A percentile compares a stretch with the other conserved stretches of the same genome.
These are phyloP conservation scores for Pangasius krempfi DNA, from an alignment of 2,797 vertebrate species.

Conservation along the genomic window DNA sequence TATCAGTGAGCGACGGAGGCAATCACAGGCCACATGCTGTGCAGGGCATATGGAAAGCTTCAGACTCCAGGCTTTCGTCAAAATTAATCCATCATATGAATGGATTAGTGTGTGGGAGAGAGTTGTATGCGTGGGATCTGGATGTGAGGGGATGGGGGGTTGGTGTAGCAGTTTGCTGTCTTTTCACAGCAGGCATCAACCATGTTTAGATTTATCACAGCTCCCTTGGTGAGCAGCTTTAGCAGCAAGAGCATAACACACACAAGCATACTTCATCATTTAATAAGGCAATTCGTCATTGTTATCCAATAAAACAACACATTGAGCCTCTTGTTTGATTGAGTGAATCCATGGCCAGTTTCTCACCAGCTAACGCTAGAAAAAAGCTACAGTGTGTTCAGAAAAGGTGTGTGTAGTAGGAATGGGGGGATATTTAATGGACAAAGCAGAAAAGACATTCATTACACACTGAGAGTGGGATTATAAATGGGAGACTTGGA, in stretches of 20 bases:
- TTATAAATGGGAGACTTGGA: conserved; percentile 65
- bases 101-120: conserved; percentile 39
- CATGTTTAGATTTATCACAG: conserved; percentile 35
- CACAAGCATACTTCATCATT: conserved; percentile 19
- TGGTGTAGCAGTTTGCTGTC: conserved; percentile 24
- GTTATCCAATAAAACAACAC: conserved; percentile 18
- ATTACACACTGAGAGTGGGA: conserved; percentile 56
- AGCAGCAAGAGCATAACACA: neutral
- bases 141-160: neutral
- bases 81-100: conserved; percentile 44
- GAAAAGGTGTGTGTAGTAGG: conserved; percentile 30
- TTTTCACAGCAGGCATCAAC: conserved; percentile 32
- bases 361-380: neutral
- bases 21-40: conserved; percentile 46
- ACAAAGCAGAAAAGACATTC: conserved; percentile 31
- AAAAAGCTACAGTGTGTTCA: conserved; percentile 27
- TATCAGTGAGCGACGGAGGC: conserved; percentile 41
- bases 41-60: conserved; percentile 54
- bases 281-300: conserved; percentile 30
- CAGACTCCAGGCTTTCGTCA: conserved; percentile 40
- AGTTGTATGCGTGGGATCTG: conserved; percentile 21
- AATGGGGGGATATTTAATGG: neutral
- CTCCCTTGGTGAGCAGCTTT: conserved; percentile 7
- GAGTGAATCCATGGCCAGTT: neutral
- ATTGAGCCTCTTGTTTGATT: conserved; percentile 21